Evolutionary conservation across 2,113 vertebrate species (phyloP), one percentile per base, ranked within the genome.

Genomic region (Xiphias gladius): DNA sequence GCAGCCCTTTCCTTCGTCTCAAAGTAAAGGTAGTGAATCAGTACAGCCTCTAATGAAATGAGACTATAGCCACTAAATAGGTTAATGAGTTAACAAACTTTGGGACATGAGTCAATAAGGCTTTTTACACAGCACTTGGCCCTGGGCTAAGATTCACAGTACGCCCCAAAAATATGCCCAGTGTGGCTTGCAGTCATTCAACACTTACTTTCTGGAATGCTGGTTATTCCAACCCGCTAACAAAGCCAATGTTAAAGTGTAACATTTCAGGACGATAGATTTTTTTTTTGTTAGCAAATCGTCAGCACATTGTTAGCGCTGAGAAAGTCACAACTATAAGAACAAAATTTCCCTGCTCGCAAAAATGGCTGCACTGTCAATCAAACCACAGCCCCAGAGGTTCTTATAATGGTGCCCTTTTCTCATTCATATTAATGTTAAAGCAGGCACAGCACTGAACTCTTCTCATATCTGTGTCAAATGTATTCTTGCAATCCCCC

Each of bases 51-150:
- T 70, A 68, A 50, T 62, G 62, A 88, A 22, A 46, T 66, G n/a
- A 50, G 32, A 62, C 71, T 73, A 71, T 7, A 70, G 11, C 39
- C 62, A 20, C 35, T 68, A 48, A 78, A 64, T 72, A 85, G 62
- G 48, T 67, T 76, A 68, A 83, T 39, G 61, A 68, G 68, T 61
- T 68, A 79, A 83, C 80, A 24, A 80, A 82, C 63, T 79, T 57
- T 35, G 35, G 24, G 59, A 61, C 58, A 58, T 82, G 59, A 85
- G 59, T 70, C 75, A 85, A 58, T 74, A 70, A 73, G 0, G 7
- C 30, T 11, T 58, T 84, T 69, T 70, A 59, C 71, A 9, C 9
- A 24, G 39, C 57, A 54, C n/a, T 64, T 58, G 73, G 41, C 59
- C 59, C 5, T 32, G 16, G 46, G 48, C 37, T 59, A 43, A 82